Evolutionary conservation across 2,888 invertebrate species (phyloP).

Genomic region (Salticus scenicus): DNA sequence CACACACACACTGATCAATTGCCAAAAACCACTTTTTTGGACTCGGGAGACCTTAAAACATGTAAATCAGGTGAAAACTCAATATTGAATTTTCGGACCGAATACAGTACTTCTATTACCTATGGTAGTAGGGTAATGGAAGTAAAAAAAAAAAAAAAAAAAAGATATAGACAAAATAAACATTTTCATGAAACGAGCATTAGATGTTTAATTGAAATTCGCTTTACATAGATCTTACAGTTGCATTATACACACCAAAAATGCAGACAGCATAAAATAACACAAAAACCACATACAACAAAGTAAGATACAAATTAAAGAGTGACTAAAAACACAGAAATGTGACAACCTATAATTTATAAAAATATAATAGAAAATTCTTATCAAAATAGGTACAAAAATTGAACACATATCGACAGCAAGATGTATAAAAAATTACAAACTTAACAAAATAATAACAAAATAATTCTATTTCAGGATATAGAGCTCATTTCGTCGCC

Average conservation of each 20-base stretch:
- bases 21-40: too few species aligned
- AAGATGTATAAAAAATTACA: slow-evolving; percentile 17
- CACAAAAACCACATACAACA: not conserved
- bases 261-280: not conserved
- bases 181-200: not conserved
- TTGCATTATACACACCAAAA: slow-evolving; percentile 2
- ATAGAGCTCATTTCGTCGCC: not conserved
- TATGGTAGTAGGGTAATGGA: too few species aligned
- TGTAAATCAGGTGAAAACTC: too few species aligned
- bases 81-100: too few species aligned
- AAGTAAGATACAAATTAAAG: not conserved
- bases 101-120: too few species aligned
- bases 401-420: slow-evolving; percentile 20
- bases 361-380: slow-evolving; percentile 20
- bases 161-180: too few species aligned
- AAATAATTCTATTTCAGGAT: not conserved
- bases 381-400: slow-evolving; percentile 17
- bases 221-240: slow-evolving; percentile 8
- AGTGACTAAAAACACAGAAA: not conserved
- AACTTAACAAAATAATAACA: slow-evolving; percentile 20
- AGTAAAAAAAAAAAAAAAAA: too few species aligned
- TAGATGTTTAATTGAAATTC: slow-evolving; percentile 2
- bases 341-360: slow-evolving; percentile 20
- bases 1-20: too few species aligned
- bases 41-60: too few species aligned